phyloP scores from a whole-genome alignment of 1,140 invertebrate species.

The Pseudomyrmex pallidus region DNA sequence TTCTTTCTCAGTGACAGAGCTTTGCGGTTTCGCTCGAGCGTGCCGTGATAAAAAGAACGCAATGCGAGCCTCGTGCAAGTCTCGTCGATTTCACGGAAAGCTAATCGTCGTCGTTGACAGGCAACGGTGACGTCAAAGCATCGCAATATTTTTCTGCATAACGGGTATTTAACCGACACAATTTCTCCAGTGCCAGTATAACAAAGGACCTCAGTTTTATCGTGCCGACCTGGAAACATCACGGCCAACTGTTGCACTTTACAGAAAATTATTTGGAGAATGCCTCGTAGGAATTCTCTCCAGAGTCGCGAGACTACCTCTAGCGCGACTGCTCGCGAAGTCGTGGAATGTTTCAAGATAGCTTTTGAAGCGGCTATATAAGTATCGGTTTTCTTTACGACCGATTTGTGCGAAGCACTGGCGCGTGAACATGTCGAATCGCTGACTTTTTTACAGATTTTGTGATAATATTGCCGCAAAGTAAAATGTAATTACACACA shows the following conservation, averaged over 20 bases:
- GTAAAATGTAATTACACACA: no score
- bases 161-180: conserved; percentile 18
- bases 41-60: conserved; percentile 29
- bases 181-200: conserved; percentile 1
- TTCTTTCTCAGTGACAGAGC: conserved; percentile 33
- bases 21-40: conserved; percentile 12
- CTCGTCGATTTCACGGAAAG: conserved; percentile 11
- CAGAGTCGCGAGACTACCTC: background rate
- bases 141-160: conserved; percentile 47
- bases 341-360: background rate
- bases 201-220: conserved; percentile 18
- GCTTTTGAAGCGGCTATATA: background rate
- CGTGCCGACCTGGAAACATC: conserved; percentile 55
- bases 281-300: conserved; percentile 18
- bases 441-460: background rate
- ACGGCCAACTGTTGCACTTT: conserved; percentile 64
- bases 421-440: background rate
- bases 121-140: background rate
- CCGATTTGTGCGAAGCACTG: background rate
- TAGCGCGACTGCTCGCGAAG: background rate
- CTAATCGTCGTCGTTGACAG: background rate
- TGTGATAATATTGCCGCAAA: background rate
- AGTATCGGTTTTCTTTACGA: background rate
- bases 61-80: conserved; percentile 4
- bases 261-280: conserved; percentile 45